Conservation (phyloP, 2,888 invertebrate genomes). For the Syrphus vitripennis region DNA sequence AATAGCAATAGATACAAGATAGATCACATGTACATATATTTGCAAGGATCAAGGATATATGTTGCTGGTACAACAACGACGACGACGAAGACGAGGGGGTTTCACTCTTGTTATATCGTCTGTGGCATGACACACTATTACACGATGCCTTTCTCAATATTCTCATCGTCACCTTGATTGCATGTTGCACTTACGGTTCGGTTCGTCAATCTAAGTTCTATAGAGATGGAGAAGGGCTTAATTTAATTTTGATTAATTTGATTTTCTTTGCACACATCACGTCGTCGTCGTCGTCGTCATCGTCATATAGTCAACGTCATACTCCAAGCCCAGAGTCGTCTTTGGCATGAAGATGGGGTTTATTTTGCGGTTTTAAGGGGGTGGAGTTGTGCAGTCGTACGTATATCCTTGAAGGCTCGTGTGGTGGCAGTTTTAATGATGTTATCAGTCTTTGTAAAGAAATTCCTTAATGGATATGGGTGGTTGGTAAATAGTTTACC, state of each 20-base stretch:
- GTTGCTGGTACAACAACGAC: not conserved
- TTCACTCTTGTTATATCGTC: conserved; percentile 29
- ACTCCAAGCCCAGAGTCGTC: not conserved
- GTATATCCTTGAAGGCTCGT: conserved; percentile 4
- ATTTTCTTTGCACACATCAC: conserved; percentile 42
- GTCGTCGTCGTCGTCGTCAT: not conserved
- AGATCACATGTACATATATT: conserved; percentile 11
- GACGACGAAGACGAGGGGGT: not conserved
- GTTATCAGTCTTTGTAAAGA: conserved; percentile 18
- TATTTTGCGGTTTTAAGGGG: not conserved
- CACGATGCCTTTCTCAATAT: conserved; percentile 25
- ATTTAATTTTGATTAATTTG: conserved; percentile 70
- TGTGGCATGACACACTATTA: conserved; percentile 52
- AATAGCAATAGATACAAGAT: conserved; percentile 56
- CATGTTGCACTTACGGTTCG: conserved; percentile 65
- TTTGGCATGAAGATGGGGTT: not conserved
- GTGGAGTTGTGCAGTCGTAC: too few relatives aligned
- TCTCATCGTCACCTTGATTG: conserved; percentile 33
- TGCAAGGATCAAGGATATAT: not conserved
- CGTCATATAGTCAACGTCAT: not conserved
- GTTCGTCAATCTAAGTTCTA: conserved; percentile 45
- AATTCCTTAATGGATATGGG: conserved; percentile 49
- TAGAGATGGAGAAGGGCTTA: conserved; percentile 56
- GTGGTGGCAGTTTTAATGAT: conserved; percentile 44
- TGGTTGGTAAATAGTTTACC: conserved; percentile 52